phyloP scores from a whole-genome alignment of 2,797 vertebrate species.

The Esox lucius region DNA sequence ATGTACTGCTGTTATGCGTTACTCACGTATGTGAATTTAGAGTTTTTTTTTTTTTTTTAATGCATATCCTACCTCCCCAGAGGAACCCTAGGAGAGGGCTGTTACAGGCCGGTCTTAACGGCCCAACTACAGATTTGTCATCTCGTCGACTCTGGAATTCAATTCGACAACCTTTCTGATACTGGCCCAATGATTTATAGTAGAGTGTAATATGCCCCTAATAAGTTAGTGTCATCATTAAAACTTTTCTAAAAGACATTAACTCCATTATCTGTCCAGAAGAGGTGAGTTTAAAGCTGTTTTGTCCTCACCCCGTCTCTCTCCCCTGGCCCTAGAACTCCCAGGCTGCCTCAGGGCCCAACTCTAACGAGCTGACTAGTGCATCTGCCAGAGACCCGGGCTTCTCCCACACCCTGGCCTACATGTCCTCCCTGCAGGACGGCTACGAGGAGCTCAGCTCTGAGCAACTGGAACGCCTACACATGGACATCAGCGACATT shows the following conservation, averaged over 20 bases:
- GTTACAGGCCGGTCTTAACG: too few species aligned
- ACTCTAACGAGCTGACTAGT: constrained; percentile 77
- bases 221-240: not conserved
- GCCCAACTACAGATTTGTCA: too few species aligned
- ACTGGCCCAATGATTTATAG: too few species aligned
- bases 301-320: not conserved
- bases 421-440: constrained; percentile 80
- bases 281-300: not conserved
- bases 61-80: too few species aligned
- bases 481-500: constrained; percentile 75
- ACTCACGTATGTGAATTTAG: too few species aligned
- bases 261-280: not conserved
- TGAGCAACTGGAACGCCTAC: constrained; percentile 81
- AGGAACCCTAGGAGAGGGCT: too few species aligned
- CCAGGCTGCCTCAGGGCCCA: constrained; percentile 81
- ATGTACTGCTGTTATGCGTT: too few species aligned
- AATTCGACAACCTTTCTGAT: too few species aligned
- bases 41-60: too few species aligned
- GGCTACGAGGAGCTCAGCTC: constrained; percentile 80
- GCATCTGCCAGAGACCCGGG: constrained; percentile 70
- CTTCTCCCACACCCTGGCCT: constrained; percentile 63
- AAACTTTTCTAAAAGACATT: not conserved
- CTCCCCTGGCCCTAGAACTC: constrained; percentile 72
- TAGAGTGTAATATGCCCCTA: not conserved
- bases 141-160: too few species aligned